Base-by-base conservation (phyloP, 2,797 vertebrate species). In the Leptoclinus maculatus region DNA sequence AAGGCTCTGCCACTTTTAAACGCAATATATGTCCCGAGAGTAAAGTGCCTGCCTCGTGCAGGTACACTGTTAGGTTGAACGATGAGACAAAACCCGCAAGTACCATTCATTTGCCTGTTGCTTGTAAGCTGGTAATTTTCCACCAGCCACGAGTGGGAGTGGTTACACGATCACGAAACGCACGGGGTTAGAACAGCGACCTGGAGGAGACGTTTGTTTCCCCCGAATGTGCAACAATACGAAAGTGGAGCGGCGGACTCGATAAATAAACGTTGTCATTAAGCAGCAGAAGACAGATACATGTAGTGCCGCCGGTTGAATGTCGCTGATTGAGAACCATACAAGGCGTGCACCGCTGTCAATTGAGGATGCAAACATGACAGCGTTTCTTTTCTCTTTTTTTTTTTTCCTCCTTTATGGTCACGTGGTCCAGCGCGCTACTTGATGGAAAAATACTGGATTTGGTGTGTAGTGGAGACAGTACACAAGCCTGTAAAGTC, bases 401-500 rank as follows among this genome's bases (percentile, higher is more conserved):
- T 53, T n/a, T 11, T 4, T 5, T 7, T 19, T 56, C 16, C 66
- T 56, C 53, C 77, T 80, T 76, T 53, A 68, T 64, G 86, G 84
- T 95, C 95, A 96, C 95, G 95, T 96, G 95, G 94, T 90, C 60
- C 82, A 88, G 90, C 91, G 90, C 91, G 92, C 93, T 91, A 95
- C 93, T 95, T 95, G 95, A 96, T 96, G 95, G 95, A 96, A 96
- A 96, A 96, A 95, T 96, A 96, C 95, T 93, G 95, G 95, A 95
- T 95, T 96, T 94, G 86, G 93, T 93, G 93, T 92, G 88, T 88
- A 91, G 91, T 77, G 84, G 85, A 89, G 89, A 91, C 82, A 75
- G 89, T 85, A 88, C 92, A 91, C 92, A 87, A 86, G 83, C 88
- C 84, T 88, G 87, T 83, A 90, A 93, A 95, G 92, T 94, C 91